Base-by-base conservation (phyloP, 2,888 invertebrate species). In the Andrena bicolor region DNA sequence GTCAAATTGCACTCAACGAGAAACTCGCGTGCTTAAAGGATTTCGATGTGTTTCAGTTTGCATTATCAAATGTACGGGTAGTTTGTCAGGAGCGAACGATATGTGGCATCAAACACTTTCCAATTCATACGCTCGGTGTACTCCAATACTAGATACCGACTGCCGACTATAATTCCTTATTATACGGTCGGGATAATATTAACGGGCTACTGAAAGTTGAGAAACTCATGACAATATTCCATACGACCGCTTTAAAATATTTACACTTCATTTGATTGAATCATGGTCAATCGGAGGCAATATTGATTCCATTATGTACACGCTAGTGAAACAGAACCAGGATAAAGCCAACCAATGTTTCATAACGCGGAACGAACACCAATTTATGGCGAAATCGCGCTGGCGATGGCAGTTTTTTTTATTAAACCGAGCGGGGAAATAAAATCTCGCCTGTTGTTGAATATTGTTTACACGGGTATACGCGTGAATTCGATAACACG, bases 1-100 rank as follows among this genome's bases (percentile, higher is more conserved):
- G 86, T 86, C 86, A 51, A 28, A 64, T 41, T 30, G 61, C 72
- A 77, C 76, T 85, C 76, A 73, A 66, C 68, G 49, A 61, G 53
- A 66, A 49, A 60, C 48, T 60, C 58, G 35, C 68, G 61, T 56
- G 16, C 32, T 65, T 76, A 81, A 64, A 56, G 77, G 70, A 82
- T 76, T 48, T 61, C 60, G 53, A 23, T 16, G 68, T 10, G 64
- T 26, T 5, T 23, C 28, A 35, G 63, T 56, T 64, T 58, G 41
- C 60, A 80, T 77, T 53, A 56, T 66, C 65, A 75, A 73, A 83
- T 65, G 68, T 56, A 4, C 41, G 41, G 64, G 48, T 63, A 20
- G 56, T 23, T n/a, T 10, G 48, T 13, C 26, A 6, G 2, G 16
- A 56, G 48, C n/a, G 5, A 41, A 41, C 30, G 23, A 41, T 16